phyloP scores from a whole-genome alignment of 2,888 invertebrate species.

The Schizaphis graminum region DNA sequence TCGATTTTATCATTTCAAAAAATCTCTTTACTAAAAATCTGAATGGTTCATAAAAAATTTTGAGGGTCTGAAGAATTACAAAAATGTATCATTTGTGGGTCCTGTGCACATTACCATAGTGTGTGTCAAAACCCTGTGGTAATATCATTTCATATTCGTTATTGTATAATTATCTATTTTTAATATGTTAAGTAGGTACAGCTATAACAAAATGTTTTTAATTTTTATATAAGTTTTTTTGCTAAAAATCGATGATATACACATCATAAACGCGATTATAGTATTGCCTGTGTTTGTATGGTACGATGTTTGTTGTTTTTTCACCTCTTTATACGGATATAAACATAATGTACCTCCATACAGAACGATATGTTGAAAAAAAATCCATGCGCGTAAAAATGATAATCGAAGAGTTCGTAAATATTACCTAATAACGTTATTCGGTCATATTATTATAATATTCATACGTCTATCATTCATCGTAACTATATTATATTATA shows the following conservation, averaged over 20 bases:
- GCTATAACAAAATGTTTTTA: neutral
- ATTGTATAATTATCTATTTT: neutral
- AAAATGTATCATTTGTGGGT: neutral
- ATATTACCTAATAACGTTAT: neutral
- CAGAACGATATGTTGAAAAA: neutral
- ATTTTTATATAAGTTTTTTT: neutral
- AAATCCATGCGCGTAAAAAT: neutral
- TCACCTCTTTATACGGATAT: neutral
- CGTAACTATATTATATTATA: neutral
- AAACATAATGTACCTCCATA: neutral
- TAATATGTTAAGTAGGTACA: neutral
- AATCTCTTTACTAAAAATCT: neutral
- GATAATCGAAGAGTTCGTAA: constrained; percentile 36
- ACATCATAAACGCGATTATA: neutral
- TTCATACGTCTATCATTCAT: constrained; percentile 25
- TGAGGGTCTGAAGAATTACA: neutral
- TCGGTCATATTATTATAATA: neutral
- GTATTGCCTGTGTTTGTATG: neutral
- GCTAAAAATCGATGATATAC: no score
- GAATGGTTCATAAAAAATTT: neutral
- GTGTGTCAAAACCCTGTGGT: neutral
- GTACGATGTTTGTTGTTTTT: neutral
- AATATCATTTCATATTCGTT: neutral
- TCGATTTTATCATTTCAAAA: neutral
- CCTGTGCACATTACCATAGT: neutral